A percentile compares a stretch with the other conserved stretches of the same genome.
Evolutionary conservation across 2,797 vertebrate genomes (phyloP).

Genomic region (Danio kyathit): DNA sequence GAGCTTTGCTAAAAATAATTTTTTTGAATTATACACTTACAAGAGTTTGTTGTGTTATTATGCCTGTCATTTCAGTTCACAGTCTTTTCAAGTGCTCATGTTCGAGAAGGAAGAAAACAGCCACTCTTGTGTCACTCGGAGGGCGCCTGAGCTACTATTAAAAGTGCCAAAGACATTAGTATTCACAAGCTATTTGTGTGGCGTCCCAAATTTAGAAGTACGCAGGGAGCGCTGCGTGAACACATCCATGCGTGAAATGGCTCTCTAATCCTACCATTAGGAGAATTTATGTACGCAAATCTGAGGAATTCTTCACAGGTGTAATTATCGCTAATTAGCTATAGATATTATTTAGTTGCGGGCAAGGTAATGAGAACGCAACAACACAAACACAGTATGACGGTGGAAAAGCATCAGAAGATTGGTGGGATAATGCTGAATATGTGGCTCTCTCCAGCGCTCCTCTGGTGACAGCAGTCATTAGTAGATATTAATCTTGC

Average conservation of each 20-base stretch:
- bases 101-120: background rate
- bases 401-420: constrained; percentile 25
- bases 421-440: constrained; percentile 38
- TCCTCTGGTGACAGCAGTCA: constrained; percentile 56
- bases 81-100: background rate
- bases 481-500: constrained; percentile 63
- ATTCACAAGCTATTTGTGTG: constrained; percentile 44
- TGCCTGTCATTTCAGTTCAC: background rate
- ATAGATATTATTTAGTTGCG: constrained; percentile 51
- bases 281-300: constrained; percentile 39
- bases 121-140: constrained; percentile 10
- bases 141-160: background rate
- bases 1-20: background rate
- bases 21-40: background rate
- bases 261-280: constrained; percentile 45
- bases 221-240: constrained; percentile 2
- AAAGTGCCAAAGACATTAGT: constrained; percentile 5
- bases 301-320: constrained; percentile 47
- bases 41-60: background rate
- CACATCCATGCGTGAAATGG: constrained; percentile 45
- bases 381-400: constrained; percentile 23
- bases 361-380: constrained; percentile 34
- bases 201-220: constrained; percentile 38
- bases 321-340: constrained; percentile 62
- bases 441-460: constrained; percentile 5